A percentile compares a stretch with the other conserved stretches of the same genome.
Conservation (phyloP, 1,140 invertebrate genomes). For the Cephus cinctus region DNA sequence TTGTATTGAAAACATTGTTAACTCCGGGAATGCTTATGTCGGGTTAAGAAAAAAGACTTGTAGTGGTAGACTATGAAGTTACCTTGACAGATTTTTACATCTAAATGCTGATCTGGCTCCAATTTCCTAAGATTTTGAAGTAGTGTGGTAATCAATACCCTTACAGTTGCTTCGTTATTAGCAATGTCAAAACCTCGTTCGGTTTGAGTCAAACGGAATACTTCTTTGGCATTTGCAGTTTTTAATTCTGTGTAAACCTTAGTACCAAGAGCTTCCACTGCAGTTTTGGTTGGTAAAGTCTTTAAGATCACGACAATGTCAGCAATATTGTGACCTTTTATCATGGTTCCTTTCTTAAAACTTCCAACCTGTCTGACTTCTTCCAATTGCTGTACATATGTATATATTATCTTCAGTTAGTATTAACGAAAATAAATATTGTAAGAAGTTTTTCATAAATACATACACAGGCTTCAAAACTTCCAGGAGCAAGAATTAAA, state of each 20-base stretch:
- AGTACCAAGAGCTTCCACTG: slow-evolving; percentile 86
- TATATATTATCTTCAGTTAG: background rate
- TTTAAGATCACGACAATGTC: slow-evolving; percentile 98
- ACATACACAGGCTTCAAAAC: slow-evolving; percentile 95
- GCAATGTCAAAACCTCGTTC: slow-evolving; percentile 83
- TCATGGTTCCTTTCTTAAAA: slow-evolving; percentile 98
- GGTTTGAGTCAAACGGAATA: slow-evolving; percentile 64
- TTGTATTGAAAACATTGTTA: background rate
- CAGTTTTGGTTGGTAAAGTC: slow-evolving; percentile 93
- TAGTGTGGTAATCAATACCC: slow-evolving; percentile 89
- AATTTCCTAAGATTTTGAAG: slow-evolving; percentile 91
- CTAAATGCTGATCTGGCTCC: slow-evolving; percentile 72
- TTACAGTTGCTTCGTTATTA: slow-evolving; percentile 79
- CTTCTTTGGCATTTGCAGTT: slow-evolving; percentile 58
- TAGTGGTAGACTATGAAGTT: slow-evolving; percentile 1
- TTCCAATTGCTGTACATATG: slow-evolving; percentile 81
- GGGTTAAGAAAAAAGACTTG: background rate
- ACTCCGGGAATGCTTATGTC: slow-evolving; percentile 1
- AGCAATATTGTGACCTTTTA: slow-evolving; percentile 91
- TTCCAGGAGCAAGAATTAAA: slow-evolving; percentile 87
- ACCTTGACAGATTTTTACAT: slow-evolving; percentile 54
- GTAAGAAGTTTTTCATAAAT: slow-evolving; percentile 12
- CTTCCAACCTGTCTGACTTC: slow-evolving; percentile 95
- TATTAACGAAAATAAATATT: slow-evolving; percentile 8
- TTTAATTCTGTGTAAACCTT: slow-evolving; percentile 81